phyloP scores from a whole-genome alignment of 1,140 invertebrate genomes.

The Portunus trituberculatus region DNA sequence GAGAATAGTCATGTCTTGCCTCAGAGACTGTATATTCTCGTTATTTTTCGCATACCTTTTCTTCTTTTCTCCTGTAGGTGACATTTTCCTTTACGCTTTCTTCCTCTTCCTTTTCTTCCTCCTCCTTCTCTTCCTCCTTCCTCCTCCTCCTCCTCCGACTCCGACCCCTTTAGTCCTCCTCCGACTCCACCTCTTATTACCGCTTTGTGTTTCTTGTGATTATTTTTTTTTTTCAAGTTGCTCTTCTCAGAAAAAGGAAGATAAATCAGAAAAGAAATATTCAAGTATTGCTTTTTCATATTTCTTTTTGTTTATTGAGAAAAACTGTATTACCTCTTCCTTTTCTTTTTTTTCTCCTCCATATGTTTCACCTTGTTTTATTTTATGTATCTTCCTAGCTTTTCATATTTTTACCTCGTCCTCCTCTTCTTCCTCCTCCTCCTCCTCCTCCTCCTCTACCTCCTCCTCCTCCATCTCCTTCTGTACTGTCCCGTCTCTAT shows the following conservation, averaged over 20 bases:
- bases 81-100: neutral
- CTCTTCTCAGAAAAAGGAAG: neutral
- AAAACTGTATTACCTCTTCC: no score
- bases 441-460: neutral
- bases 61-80: neutral
- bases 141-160: no score
- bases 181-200: no score
- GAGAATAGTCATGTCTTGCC: neutral
- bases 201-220: no score
- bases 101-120: neutral
- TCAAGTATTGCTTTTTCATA: no score
- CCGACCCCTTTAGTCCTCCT: neutral
- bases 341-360: neutral
- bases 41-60: slow-evolving; percentile 1
- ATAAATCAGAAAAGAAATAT: neutral
- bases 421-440: neutral
- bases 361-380: neutral
- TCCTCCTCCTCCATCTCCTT: neutral
- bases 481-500: no score
- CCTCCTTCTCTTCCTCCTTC: neutral
- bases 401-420: neutral
- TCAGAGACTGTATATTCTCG: neutral
- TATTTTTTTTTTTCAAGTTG: neutral
- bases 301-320: no score
- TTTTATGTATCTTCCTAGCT: neutral